These are phyloP conservation scores for Saiga tatarica DNA, from an alignment of 2,113 vertebrate species.

Conservation along the genomic window DNA sequence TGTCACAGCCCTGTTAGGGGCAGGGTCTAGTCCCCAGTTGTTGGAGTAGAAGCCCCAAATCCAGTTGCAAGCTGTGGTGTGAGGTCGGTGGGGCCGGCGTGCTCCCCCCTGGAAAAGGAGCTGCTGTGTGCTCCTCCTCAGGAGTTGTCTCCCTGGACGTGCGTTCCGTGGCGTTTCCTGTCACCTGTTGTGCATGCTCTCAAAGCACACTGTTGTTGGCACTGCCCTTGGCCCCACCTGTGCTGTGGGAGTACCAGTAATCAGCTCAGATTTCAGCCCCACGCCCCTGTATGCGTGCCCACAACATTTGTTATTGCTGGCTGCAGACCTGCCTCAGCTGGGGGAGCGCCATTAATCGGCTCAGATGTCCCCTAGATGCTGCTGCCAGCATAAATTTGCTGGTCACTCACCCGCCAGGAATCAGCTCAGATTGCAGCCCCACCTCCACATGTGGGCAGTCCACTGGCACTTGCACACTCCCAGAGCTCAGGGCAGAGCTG, in stretches of 20 bases:
- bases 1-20: neutral
- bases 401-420: neutral
- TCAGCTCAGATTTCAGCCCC: neutral
- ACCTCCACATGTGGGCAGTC: neutral
- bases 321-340: neutral
- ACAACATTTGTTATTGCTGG: neutral
- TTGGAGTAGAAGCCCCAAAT: neutral
- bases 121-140: neutral
- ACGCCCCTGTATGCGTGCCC: neutral
- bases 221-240: neutral
- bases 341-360: neutral
- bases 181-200: neutral
- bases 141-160: neutral
- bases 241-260: neutral
- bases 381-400: neutral
- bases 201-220: neutral
- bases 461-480: neutral
- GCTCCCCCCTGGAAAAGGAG: neutral
- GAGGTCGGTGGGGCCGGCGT: neutral
- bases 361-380: neutral
- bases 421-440: neutral
- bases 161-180: neutral
- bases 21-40: neutral
- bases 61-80: neutral
- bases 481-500: neutral